Conservation (phyloP, 1,140 invertebrate species). For the Drosophila sp. region DNA sequence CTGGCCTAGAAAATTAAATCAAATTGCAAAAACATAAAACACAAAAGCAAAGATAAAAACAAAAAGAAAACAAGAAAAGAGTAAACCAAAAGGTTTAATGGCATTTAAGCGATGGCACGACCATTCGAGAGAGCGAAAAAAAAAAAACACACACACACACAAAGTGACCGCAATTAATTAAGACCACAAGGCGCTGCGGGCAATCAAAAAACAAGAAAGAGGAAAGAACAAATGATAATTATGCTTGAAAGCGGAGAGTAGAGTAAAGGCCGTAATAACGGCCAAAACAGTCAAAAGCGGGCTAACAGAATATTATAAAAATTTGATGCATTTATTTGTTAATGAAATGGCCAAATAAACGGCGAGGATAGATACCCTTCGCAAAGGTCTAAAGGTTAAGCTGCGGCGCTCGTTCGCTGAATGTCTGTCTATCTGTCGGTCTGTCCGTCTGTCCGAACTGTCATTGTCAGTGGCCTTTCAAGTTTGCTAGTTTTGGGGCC, state of each 20-base stretch:
- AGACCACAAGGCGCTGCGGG: slow-evolving; percentile 49
- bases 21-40: slow-evolving; percentile 45
- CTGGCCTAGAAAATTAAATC: slow-evolving; percentile 68
- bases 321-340: slow-evolving; percentile 12
- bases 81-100: slow-evolving; percentile 60
- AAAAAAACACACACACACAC: slow-evolving; percentile 1
- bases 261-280: slow-evolving; percentile 2
- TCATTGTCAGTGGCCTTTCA: slow-evolving; percentile 18
- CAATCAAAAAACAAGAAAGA: slow-evolving; percentile 21
- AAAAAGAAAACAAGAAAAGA: slow-evolving; percentile 29
- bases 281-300: slow-evolving; percentile 1
- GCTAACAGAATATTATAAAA: slow-evolving; percentile 6
- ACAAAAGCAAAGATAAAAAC: slow-evolving; percentile 22
- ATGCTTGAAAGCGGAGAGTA: background rate
- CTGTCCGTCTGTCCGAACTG: background rate
- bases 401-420: background rate
- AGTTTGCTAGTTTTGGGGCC: slow-evolving; percentile 1
- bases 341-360: slow-evolving; percentile 12
- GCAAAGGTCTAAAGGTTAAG: slow-evolving; percentile 1
- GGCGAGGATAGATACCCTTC: too few species aligned
- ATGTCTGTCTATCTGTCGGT: background rate
- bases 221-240: slow-evolving; percentile 8
- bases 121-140: slow-evolving; percentile 27
- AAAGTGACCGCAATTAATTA: slow-evolving; percentile 79
- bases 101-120: slow-evolving; percentile 61